phyloP scores from a whole-genome alignment of 2,888 invertebrate species.

The Bhutanitis thaidina region DNA sequence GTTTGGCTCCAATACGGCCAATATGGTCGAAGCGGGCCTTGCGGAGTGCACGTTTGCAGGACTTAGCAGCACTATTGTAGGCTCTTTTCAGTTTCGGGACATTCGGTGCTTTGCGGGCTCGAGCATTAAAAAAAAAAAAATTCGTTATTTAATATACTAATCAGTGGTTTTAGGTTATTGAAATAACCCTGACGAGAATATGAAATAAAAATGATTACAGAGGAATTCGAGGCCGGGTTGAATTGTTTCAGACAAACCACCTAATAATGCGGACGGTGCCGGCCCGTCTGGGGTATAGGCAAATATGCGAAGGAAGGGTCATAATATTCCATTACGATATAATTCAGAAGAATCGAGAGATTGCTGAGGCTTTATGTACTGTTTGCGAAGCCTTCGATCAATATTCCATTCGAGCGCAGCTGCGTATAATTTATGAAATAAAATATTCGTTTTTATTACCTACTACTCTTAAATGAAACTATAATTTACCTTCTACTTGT shows the following conservation, averaged over 20 bases:
- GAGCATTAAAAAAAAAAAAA: too few relatives aligned
- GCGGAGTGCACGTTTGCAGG: too few relatives aligned
- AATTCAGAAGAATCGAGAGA: slow-evolving; percentile 43
- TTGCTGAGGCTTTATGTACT: slow-evolving; percentile 2
- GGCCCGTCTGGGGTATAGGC: slow-evolving; percentile 37
- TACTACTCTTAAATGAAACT: too few relatives aligned
- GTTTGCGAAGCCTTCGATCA: slow-evolving; percentile 4
- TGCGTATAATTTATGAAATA: slow-evolving; percentile 5
- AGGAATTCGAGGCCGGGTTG: slow-evolving; percentile 40
- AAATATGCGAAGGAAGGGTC: slow-evolving; percentile 49
- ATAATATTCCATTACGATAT: slow-evolving; percentile 62
- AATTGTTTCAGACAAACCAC: slow-evolving; percentile 62
- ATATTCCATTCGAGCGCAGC: slow-evolving; percentile 2
- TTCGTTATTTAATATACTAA: too few relatives aligned
- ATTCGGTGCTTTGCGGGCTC: too few relatives aligned
- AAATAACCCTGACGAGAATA: not conserved
- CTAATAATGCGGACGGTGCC: slow-evolving; percentile 56
- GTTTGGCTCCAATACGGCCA: too few relatives aligned
- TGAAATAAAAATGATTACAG: slow-evolving; percentile 20
- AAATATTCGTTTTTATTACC: not conserved
- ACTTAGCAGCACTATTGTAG: too few relatives aligned
- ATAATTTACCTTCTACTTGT: too few relatives aligned
- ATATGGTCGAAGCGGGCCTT: too few relatives aligned
- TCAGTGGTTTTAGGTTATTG: too few relatives aligned
- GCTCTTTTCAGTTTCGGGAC: too few relatives aligned